Percentiles rank a stretch among this genome's conserved stretches.
Conservation (phyloP, 1,140 invertebrate genomes). For the Lepidurus arcticus region DNA sequence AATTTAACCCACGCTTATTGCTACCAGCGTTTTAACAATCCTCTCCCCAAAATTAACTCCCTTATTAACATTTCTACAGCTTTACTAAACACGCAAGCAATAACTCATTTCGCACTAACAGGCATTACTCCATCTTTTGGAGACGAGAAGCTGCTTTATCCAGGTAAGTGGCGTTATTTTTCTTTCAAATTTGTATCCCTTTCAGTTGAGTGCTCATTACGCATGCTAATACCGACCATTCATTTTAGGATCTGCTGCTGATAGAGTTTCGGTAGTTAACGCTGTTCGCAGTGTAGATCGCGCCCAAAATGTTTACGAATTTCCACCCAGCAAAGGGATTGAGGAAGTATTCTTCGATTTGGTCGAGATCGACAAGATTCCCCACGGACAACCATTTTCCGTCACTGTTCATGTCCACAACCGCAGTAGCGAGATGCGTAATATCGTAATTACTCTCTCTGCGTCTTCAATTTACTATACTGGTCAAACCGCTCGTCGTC, state of each 20-base stretch:
- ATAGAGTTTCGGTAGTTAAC: conserved; percentile 42
- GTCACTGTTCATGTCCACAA: conserved; percentile 61
- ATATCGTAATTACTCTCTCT: conserved; percentile 57
- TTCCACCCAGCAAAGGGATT: neutral
- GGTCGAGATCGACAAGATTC: conserved; percentile 59
- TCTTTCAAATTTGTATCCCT: neutral
- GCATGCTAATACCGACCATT: conserved; percentile 25
- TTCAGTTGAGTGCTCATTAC: too few species aligned
- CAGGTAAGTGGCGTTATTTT: conserved; percentile 11
- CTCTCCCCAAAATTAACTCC: neutral
- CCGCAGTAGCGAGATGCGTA: conserved; percentile 55
- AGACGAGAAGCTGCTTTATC: conserved; percentile 41
- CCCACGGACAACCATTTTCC: conserved; percentile 63
- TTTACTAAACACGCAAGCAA: neutral
- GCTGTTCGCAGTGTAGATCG: conserved; percentile 38
- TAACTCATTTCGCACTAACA: conserved; percentile 2
- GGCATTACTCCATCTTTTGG: conserved; percentile 36
- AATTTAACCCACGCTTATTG: neutral
- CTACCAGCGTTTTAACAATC: neutral
- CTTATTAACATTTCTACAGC: neutral
- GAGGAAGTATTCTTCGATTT: conserved; percentile 65
- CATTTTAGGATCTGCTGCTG: conserved; percentile 36
- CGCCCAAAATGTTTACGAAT: conserved; percentile 39
- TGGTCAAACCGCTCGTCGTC: conserved; percentile 55
- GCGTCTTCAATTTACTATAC: conserved; percentile 68